phyloP scores from a whole-genome alignment of 1,140 invertebrate species.

The Ooceraea biroi region DNA sequence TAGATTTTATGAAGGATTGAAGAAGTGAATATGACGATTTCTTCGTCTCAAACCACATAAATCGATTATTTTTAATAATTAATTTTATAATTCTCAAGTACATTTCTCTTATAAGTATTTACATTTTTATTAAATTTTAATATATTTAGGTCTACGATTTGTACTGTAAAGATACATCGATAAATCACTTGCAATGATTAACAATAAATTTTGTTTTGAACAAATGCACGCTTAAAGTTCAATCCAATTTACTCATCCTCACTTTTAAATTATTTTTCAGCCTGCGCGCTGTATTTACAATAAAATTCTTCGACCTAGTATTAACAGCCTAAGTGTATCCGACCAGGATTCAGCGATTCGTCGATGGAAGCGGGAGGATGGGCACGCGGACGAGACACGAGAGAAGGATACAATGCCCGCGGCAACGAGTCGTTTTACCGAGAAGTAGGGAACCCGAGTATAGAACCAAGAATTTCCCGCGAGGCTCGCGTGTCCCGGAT shows the following conservation, averaged over 20 bases:
- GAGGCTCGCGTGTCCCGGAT: constrained; percentile 86
- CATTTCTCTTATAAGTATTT: constrained; percentile 1
- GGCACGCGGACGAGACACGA: constrained; percentile 74
- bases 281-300: not conserved
- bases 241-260: not conserved
- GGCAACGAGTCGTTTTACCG: constrained; percentile 80
- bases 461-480: constrained; percentile 84
- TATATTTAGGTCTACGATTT: not conserved
- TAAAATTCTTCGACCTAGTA: constrained; percentile 28
- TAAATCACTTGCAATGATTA: not conserved
- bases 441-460: constrained; percentile 74
- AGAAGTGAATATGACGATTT: not conserved
- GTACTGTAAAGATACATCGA: not conserved
- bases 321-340: constrained; percentile 51
- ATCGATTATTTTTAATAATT: not conserved
- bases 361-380: constrained; percentile 59
- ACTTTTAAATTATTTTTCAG: constrained; percentile 9
- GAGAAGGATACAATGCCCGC: constrained; percentile 73
- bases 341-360: constrained; percentile 12
- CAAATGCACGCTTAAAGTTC: not conserved
- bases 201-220: not conserved
- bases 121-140: not conserved
- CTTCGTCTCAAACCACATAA: not conserved
- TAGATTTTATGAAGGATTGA: not conserved
- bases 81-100: not conserved